Percentiles rank a stretch among this genome's conserved stretches.
These are phyloP conservation scores for Pholis gunnellus DNA, from an alignment of 2,113 vertebrate genomes.

Conservation along the genomic window DNA sequence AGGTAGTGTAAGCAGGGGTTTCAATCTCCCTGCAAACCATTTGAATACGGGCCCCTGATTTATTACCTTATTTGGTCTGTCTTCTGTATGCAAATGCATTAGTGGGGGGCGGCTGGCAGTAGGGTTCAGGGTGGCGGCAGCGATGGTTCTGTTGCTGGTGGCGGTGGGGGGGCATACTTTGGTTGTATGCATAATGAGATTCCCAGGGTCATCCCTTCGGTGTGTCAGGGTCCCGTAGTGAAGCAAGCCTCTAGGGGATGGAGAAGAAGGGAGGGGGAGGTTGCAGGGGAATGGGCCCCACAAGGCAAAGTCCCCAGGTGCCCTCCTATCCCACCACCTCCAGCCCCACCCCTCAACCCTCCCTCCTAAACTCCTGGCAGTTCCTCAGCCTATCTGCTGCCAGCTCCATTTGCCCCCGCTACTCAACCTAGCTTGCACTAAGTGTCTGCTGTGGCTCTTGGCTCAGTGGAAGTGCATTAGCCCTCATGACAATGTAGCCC, in stretches of 20 bases:
- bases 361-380: constrained; percentile 63
- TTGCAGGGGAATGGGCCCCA: constrained; percentile 50
- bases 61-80: constrained; percentile 89
- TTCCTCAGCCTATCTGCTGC: constrained; percentile 47
- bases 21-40: constrained; percentile 85
- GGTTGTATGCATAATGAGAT: constrained; percentile 86
- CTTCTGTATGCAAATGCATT: constrained; percentile 87
- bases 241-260: constrained; percentile 73
- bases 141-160: constrained; percentile 50
- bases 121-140: constrained; percentile 62
- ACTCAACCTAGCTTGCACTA: constrained; percentile 43
- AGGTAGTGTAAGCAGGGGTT: constrained; percentile 76
- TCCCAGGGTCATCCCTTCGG: constrained; percentile 86
- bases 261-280: constrained; percentile 56
- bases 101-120: constrained; percentile 62
- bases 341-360: constrained; percentile 9
- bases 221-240: constrained; percentile 76
- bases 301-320: constrained; percentile 59
- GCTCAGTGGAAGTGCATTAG: constrained; percentile 80
- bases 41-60: constrained; percentile 87
- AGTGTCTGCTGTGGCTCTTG: constrained; percentile 66
- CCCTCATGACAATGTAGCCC: constrained; percentile 78
- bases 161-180: constrained; percentile 71
- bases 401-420: constrained; percentile 37
- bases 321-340: constrained; percentile 11